A percentile compares a stretch with the other conserved stretches of the same genome.
These are phyloP conservation scores for Sigmodon hispidus DNA, from an alignment of 2,113 vertebrate genomes.

Conservation along the genomic window DNA sequence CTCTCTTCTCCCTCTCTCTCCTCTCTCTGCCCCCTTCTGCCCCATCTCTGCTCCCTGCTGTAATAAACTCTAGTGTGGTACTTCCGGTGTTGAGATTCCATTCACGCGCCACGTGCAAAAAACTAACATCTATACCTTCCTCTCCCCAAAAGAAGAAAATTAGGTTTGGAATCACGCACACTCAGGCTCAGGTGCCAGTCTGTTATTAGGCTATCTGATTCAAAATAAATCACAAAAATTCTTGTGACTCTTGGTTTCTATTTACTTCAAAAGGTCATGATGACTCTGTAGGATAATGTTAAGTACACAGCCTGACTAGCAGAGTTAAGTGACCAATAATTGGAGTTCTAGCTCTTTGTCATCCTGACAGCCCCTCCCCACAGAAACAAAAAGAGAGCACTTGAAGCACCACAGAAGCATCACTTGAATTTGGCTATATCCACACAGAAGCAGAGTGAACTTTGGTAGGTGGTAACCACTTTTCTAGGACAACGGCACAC, in stretches of 20 bases:
- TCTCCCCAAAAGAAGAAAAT: not conserved
- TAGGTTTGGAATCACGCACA: not conserved
- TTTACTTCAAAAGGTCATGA: conserved; percentile 16
- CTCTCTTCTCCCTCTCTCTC: too few relatives aligned
- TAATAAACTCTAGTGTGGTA: too few relatives aligned
- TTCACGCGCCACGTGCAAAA: too few relatives aligned
- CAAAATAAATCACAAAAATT: not conserved
- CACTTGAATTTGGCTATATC: not conserved
- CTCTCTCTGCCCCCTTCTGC: too few relatives aligned
- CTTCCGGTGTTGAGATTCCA: too few relatives aligned
- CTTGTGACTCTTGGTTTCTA: not conserved
- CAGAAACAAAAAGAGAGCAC: not conserved
- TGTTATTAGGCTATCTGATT: not conserved
- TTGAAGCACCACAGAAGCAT: not conserved
- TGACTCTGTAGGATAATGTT: not conserved
- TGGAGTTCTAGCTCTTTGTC: not conserved
- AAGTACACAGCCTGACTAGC: not conserved
- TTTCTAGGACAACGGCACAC: not conserved
- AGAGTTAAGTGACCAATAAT: not conserved
- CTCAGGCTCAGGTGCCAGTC: not conserved
- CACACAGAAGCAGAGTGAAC: not conserved
- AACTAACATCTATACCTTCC: too few relatives aligned
- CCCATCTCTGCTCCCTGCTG: too few relatives aligned
- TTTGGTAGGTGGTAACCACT: not conserved
- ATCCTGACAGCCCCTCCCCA: not conserved